These are phyloP conservation scores for Neosalanx taihuensis DNA, from an alignment of 2,797 vertebrate species.

Conservation along the genomic window DNA sequence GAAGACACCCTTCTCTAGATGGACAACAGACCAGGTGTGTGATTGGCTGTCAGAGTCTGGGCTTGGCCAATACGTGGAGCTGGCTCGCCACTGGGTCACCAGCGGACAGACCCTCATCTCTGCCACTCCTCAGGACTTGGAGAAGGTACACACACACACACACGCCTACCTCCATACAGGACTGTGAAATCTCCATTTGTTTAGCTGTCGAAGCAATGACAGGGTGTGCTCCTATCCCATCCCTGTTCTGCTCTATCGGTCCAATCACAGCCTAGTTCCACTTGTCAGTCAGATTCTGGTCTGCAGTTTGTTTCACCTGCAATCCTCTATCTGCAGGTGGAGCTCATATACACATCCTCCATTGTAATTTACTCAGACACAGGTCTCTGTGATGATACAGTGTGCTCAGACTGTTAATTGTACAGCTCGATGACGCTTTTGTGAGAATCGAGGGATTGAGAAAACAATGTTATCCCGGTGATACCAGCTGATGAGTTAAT, in stretches of 20 bases:
- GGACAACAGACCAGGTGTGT: conserved; percentile 90
- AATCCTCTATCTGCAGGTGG: neutral
- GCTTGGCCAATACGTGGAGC: conserved; percentile 83
- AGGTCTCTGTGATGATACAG: neutral
- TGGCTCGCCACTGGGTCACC: conserved; percentile 86
- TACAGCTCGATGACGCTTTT: neutral
- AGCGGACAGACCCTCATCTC: conserved; percentile 87
- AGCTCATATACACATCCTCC: neutral
- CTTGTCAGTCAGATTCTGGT: conserved; percentile 38
- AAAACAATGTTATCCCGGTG: neutral
- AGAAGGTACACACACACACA: conserved; percentile 79
- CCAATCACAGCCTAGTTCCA: conserved; percentile 31
- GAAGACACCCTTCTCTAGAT: conserved; percentile 86
- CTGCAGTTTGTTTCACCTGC: conserved; percentile 47
- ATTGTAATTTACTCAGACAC: neutral
- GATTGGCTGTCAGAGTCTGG: conserved; percentile 92
- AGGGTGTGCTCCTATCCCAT: conserved; percentile 38
- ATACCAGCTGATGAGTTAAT: neutral
- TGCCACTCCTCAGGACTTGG: conserved; percentile 86
- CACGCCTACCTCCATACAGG: conserved; percentile 17
- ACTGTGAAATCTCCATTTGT: neutral
- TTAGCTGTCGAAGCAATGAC: conserved; percentile 14
- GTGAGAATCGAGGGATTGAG: neutral
- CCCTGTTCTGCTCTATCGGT: conserved; percentile 24
- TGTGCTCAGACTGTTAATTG: neutral